Base-by-base conservation (phyloP, 2,888 invertebrate genomes). In the Ophion obscuratus region DNA sequence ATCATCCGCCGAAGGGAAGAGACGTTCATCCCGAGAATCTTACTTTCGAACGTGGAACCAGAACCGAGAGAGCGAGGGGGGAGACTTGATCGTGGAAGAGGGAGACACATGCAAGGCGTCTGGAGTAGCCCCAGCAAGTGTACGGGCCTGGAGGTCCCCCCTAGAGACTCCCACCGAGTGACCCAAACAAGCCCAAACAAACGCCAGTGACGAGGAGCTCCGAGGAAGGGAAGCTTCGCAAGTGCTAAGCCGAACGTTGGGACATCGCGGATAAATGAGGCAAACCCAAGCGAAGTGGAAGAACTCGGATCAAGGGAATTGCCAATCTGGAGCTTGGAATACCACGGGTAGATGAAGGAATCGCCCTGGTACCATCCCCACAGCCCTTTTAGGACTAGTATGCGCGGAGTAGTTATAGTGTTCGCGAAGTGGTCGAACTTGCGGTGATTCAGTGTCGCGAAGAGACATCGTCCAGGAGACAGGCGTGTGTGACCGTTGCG, bases 81-180 rank as follows among this genome's bases (percentile, higher is more conserved):
- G 44, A 66, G 67, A 40, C 4, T 62, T 75, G 83, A 14, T 84
- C 68, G 82, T 76, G 81, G 87, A 79, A 80, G 73, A 80, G 76
- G 77, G 86, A 66, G 61, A 88, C 78, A 83, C 87, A 84, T 73
- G 86, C 85, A 75, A 71, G 81, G 88, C 78, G 68, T 78, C 68
- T 53, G 53, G 67, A 24, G 57, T 85, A 84, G 83, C 14, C 83
- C 83, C 86, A 74, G 82, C 87, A 79, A 88, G 85, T 88, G 86
- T 85, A 87, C 78, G 82, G 68, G 73, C 79, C 71, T 53, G 76
- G 73, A 76, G 75, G 77, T 77, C 74, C 36, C 53, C 53, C 17
- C 17, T 53, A 17, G 4, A 53, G 53, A 53, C 17, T 53, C 53
- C 14, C 14, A 53, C 17, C 14, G 40, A 40, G 40, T 17, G 53